These are phyloP conservation scores for Sylvilagus bachmani DNA, from an alignment of 2,113 vertebrate genomes.

Conservation along the genomic window DNA sequence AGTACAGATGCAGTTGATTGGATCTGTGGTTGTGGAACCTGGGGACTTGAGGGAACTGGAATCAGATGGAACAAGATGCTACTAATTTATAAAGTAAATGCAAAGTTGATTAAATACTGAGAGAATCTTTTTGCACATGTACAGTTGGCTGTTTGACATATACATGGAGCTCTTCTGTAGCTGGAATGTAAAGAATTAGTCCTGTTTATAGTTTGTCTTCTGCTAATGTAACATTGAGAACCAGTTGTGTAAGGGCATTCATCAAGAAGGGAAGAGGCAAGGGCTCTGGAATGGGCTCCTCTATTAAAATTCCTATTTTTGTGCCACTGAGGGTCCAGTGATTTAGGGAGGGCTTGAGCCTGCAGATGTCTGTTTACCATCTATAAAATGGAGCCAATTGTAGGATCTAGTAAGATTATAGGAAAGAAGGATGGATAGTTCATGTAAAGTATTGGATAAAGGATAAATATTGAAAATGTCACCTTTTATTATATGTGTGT, in stretches of 20 bases:
- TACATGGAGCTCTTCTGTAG: background rate
- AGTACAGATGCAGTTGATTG: background rate
- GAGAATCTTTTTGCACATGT: background rate
- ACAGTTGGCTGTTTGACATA: background rate
- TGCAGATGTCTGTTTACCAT: background rate
- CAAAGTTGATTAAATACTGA: background rate
- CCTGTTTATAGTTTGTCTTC: background rate
- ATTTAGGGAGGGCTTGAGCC: background rate
- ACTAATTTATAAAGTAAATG: background rate
- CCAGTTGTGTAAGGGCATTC: background rate
- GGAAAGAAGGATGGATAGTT: background rate
- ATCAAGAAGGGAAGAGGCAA: background rate
- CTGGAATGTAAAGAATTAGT: background rate
- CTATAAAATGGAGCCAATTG: background rate
- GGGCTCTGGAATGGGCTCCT: background rate
- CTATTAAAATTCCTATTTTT: background rate
- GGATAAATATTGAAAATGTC: background rate
- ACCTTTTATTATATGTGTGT: background rate
- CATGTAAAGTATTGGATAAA: background rate
- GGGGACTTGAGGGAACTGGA: background rate
- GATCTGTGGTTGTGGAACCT: background rate
- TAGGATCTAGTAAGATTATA: background rate
- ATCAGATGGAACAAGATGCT: background rate
- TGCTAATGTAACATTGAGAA: background rate
- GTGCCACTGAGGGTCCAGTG: background rate